phyloP scores from a whole-genome alignment of 1,140 invertebrate genomes.

The Eurytemora carolleeae region DNA sequence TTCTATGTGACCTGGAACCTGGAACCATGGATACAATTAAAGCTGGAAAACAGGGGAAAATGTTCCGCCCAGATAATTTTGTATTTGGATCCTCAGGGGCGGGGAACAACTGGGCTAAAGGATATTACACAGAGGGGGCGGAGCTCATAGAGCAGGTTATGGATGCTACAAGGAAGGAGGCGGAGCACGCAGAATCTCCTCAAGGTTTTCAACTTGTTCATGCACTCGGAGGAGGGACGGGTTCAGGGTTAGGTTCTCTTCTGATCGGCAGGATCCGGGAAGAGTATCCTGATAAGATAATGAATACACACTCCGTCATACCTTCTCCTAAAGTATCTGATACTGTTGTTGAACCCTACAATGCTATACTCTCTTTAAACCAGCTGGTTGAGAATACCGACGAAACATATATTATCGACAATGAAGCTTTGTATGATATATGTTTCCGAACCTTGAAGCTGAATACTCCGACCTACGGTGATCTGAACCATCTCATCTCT shows the following conservation, averaged over 20 bases:
- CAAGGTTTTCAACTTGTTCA: slow-evolving; percentile 32
- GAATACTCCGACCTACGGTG: slow-evolving; percentile 35
- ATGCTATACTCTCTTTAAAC: slow-evolving; percentile 47
- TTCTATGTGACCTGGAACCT: slow-evolving; percentile 76
- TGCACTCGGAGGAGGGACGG: slow-evolving; percentile 32
- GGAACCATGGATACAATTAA: slow-evolving; percentile 85
- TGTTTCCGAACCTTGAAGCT: slow-evolving; percentile 76
- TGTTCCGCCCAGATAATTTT: slow-evolving; percentile 73
- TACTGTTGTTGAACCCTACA: slow-evolving; percentile 56
- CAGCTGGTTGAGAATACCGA: slow-evolving; percentile 54
- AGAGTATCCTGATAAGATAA: slow-evolving; percentile 36
- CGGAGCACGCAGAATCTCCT: slow-evolving; percentile 38
- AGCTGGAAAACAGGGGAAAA: slow-evolving; percentile 57
- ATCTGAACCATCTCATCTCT: slow-evolving; percentile 37
- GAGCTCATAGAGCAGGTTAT: slow-evolving; percentile 40
- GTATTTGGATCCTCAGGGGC: slow-evolving; percentile 39
- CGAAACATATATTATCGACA: slow-evolving; percentile 36
- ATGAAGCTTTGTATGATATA: slow-evolving; percentile 75
- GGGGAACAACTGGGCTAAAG: too few relatives aligned
- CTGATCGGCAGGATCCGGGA: slow-evolving; percentile 36
- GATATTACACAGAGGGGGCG: slow-evolving; percentile 78
- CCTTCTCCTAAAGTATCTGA: slow-evolving; percentile 36
- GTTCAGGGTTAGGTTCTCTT: slow-evolving; percentile 36
- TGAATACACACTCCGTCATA: too few relatives aligned
- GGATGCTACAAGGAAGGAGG: slow-evolving; percentile 39